phyloP scores from a whole-genome alignment of 1,140 invertebrate species.

The Bombus cullumanus region DNA sequence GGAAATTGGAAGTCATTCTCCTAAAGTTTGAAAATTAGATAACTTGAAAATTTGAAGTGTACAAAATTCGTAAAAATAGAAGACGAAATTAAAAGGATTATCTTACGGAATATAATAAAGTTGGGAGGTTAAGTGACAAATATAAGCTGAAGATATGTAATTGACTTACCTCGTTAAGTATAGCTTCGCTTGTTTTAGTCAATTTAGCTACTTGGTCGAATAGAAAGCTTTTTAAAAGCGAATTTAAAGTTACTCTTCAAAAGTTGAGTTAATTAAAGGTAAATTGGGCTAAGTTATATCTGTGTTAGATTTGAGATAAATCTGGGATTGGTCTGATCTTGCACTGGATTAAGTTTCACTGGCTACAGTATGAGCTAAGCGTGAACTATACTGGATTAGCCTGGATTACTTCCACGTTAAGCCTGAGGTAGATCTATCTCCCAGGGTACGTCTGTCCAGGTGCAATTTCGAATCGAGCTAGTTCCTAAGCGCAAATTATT shows the following conservation, averaged over 20 bases:
- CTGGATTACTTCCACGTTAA: neutral
- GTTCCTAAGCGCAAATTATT: neutral
- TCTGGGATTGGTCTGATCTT: neutral
- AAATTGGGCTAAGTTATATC: too few species aligned
- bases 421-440: neutral
- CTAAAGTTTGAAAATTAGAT: too few species aligned
- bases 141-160: too few species aligned
- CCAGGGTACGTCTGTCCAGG: neutral
- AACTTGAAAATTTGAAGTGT: too few species aligned
- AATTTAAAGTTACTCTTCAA: neutral
- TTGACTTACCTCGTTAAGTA: neutral
- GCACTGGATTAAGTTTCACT: constrained; percentile 7
- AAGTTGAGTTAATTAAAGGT: neutral
- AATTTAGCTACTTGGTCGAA: neutral
- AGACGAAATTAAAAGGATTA: too few species aligned
- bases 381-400: constrained; percentile 19
- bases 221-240: neutral
- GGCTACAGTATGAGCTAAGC: constrained; percentile 4
- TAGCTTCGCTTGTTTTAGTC: too few species aligned
- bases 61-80: too few species aligned
- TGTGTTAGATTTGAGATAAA: constrained; percentile 1
- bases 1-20: too few species aligned
- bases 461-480: neutral
- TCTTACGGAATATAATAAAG: too few species aligned
- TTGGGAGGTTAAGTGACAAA: too few species aligned